Base-by-base conservation (phyloP, 2,888 invertebrate genomes). In the Tinea trinotella region DNA sequence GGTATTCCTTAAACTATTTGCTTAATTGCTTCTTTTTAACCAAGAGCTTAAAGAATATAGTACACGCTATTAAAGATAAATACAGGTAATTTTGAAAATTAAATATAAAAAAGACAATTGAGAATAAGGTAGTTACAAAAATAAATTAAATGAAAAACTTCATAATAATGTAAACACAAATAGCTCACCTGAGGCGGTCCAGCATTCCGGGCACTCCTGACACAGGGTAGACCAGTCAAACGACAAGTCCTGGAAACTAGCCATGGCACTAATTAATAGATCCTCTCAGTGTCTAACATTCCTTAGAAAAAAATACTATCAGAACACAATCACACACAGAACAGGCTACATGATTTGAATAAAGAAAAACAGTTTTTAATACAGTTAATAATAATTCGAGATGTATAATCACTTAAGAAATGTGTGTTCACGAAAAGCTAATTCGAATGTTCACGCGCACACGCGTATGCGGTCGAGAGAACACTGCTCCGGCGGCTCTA, bases 171-270 rank as follows among this genome's bases (percentile, higher is more conserved):
- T n/a, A n/a, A n/a, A n/a, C n/a, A n/a, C n/a, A 36, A 18, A 19
- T 3, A 46, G 66, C 86, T 87, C 67, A 91, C 91, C 91, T 81
- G 88, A 81, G 22, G 77, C 65, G 24, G 89, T 89, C 90, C 90
- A 90, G 72, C 88, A 88, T 62, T 89, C 88, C 18, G 88, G 79
- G 60, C 88, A 88, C 59, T 89, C 89, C 74, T 88, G 88, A 68
- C 88, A 88, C 55, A 91, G 83, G 70, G 87, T 78, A 61, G 85
- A 84, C 91, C 91, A 91, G 71, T 91, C 91, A 70, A 87, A 84
- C 67, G 89, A 81, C 63, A 91, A 84, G 68, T 91, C 90, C 65
- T 88, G 82, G 71, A 88, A 89, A 71, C 87, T 89, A 65, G 91
- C 90, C 91, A 91, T 91, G 60, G 62, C 63, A 60, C 59, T 60